phyloP scores from a whole-genome alignment of 2,888 invertebrate genomes.

The Synergus umbraculus region DNA sequence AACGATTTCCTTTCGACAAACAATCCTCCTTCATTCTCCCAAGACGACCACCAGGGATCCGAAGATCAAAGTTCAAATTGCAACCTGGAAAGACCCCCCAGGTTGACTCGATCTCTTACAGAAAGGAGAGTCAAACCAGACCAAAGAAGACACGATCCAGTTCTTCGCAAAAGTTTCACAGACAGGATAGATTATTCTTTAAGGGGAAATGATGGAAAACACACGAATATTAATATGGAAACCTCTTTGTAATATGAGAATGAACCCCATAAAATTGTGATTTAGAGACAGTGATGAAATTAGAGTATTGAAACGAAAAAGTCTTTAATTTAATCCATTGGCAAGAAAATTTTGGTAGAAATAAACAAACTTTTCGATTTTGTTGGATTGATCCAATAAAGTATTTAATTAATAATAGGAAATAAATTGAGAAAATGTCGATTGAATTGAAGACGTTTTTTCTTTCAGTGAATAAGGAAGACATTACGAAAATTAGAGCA shows the following conservation, averaged over 20 bases:
- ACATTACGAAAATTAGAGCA: neutral
- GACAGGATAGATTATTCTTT: slow-evolving; percentile 62
- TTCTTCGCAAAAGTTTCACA: slow-evolving; percentile 73
- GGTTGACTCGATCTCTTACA: slow-evolving; percentile 82
- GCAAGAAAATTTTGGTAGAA: neutral
- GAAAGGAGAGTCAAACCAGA: slow-evolving; percentile 77
- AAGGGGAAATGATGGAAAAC: slow-evolving; percentile 61
- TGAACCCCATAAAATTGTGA: slow-evolving; percentile 22
- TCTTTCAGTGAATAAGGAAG: neutral
- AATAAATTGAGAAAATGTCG: neutral
- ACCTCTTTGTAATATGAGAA: slow-evolving; percentile 75
- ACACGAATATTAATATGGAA: slow-evolving; percentile 76
- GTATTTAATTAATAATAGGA: too few species aligned
- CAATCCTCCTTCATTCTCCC: slow-evolving; percentile 27
- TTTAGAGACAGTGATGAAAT: slow-evolving; percentile 17
- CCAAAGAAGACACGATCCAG: slow-evolving; percentile 78
- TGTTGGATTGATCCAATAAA: too few species aligned
- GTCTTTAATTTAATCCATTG: neutral
- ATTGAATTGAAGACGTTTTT: neutral
- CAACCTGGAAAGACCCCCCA: slow-evolving; percentile 42
- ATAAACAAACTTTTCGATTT: too few species aligned
- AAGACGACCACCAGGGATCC: slow-evolving; percentile 11
- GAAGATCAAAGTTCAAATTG: neutral
- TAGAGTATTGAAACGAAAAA: neutral
- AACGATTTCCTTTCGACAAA: slow-evolving; percentile 39